Conservation (phyloP, 2,888 invertebrate genomes). For the Drosophila pegasa region DNA sequence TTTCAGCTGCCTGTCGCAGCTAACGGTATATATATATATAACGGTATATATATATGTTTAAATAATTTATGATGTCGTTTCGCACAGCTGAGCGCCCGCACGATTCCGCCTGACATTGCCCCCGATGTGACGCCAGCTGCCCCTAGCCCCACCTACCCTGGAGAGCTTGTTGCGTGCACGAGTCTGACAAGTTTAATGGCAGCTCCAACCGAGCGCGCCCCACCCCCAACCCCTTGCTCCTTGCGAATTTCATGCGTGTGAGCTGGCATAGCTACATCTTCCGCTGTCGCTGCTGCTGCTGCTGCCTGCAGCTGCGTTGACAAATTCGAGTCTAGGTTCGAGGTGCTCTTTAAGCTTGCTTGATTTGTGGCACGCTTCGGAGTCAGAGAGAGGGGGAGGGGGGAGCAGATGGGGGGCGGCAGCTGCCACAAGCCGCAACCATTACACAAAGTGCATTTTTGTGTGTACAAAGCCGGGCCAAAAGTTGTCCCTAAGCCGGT, state of each 20-base stretch:
- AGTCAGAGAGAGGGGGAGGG: no score
- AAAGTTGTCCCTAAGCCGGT: conserved; percentile 33
- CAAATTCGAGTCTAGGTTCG: conserved; percentile 13
- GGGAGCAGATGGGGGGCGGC: neutral
- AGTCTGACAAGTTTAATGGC: conserved; percentile 55
- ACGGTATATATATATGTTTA: conserved; percentile 63
- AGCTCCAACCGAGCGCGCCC: neutral
- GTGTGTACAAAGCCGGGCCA: conserved; percentile 31
- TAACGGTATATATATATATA: conserved; percentile 37
- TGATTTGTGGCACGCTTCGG: conserved; percentile 38
- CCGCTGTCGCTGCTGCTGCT: conserved; percentile 1
- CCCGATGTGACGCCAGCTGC: conserved; percentile 5
- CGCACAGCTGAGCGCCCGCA: conserved; percentile 58
- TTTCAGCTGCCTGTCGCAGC: conserved; percentile 27
- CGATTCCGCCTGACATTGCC: conserved; percentile 41
- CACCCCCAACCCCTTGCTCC: neutral
- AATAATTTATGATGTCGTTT: conserved; percentile 75
- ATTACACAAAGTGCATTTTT: conserved; percentile 68
- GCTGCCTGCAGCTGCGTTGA: conserved; percentile 15
- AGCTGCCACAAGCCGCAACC: conserved; percentile 28
- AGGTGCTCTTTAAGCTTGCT: conserved; percentile 37
- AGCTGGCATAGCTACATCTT: neutral
- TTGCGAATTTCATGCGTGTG: conserved; percentile 11
- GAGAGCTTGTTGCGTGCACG: conserved; percentile 50
- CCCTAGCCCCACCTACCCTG: neutral